phyloP scores from a whole-genome alignment of 2,797 vertebrate species.

The Rallus crepitans region DNA sequence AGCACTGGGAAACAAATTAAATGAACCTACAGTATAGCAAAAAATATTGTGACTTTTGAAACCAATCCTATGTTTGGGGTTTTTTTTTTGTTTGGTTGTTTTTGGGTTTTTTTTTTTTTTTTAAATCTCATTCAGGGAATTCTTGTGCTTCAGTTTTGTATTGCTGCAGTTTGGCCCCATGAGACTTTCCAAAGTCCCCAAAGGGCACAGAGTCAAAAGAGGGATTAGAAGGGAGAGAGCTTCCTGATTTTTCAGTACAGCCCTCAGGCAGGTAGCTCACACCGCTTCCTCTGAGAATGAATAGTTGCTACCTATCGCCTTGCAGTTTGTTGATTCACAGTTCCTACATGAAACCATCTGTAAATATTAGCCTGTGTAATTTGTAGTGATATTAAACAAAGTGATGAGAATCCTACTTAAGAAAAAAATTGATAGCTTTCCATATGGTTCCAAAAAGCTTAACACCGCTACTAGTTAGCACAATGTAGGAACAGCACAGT shows the following conservation, averaged over 20 bases:
- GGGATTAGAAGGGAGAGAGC: not conserved
- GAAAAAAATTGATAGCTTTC: constrained; percentile 53
- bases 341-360: constrained; percentile 40
- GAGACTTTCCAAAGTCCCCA: not conserved
- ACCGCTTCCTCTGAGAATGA: not conserved
- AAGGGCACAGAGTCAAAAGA: not conserved
- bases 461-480: not conserved
- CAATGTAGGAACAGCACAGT: constrained; percentile 19
- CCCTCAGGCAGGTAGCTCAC: not conserved
- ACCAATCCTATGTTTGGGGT: not conserved
- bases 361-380: constrained; percentile 50
- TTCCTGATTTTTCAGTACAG: not conserved
- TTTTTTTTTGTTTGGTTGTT: no score
- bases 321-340: constrained; percentile 44
- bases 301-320: constrained; percentile 22
- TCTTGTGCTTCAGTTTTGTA: not conserved
- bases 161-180: not conserved
- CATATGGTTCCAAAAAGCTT: constrained; percentile 49
- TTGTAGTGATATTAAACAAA: constrained; percentile 60
- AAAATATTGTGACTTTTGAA: not conserved
- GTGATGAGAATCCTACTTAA: constrained; percentile 49
- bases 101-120: not conserved
- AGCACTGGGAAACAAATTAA: not conserved
- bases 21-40: not conserved
- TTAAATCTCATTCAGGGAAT: not conserved